Evolutionary conservation across 2,113 vertebrate genomes (phyloP).

Genomic region (Cephalopholis sonnerati): DNA sequence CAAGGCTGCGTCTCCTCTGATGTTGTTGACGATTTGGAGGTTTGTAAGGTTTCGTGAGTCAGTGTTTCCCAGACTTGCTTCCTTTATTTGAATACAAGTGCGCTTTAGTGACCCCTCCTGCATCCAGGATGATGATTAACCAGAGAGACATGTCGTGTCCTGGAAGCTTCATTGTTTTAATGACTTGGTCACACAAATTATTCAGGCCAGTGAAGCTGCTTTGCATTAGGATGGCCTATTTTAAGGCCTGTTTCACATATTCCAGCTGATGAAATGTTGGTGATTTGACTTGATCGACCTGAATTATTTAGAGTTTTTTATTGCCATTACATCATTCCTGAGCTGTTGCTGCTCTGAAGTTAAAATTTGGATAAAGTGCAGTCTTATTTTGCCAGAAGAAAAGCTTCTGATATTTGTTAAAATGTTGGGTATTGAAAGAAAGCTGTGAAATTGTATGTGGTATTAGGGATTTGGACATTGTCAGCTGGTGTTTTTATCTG

Average conservation of each 20-base stretch:
- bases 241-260: constrained; percentile 39
- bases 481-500: constrained; percentile 31
- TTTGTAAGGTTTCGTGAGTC: constrained; percentile 24
- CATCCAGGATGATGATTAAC: constrained; percentile 62
- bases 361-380: neutral
- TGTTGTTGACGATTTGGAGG: neutral
- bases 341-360: neutral
- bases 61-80: constrained; percentile 37
- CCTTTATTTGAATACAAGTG: constrained; percentile 46
- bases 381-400: neutral
- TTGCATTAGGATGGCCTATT: constrained; percentile 63
- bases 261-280: constrained; percentile 30
- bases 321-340: neutral
- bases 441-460: neutral
- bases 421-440: constrained; percentile 4
- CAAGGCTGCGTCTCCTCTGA: constrained; percentile 14
- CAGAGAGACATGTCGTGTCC: constrained; percentile 45
- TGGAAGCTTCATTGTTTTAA: constrained; percentile 65
- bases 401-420: neutral
- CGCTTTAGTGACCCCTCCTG: constrained; percentile 12
- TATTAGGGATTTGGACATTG: constrained; percentile 20
- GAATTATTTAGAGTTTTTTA: neutral
- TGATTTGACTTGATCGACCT: constrained; percentile 20
- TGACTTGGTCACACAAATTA: constrained; percentile 54
- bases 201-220: constrained; percentile 58